These are phyloP conservation scores for Phymatocera aterrima DNA, from an alignment of 2,888 invertebrate genomes.

Conservation along the genomic window DNA sequence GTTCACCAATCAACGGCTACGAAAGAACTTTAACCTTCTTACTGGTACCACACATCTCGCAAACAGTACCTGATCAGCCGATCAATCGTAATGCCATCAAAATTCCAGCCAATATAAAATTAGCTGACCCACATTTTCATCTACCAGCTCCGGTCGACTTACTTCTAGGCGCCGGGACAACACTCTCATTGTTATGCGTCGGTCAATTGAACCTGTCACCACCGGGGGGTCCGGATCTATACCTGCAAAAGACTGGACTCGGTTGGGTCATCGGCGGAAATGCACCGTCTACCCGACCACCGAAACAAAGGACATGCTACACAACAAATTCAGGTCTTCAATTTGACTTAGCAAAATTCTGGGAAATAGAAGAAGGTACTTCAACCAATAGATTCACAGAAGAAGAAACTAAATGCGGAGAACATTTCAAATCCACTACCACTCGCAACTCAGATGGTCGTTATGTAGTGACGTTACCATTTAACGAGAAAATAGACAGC, in stretches of 20 bases:
- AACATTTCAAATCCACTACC: constrained; percentile 6
- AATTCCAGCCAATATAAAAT: constrained; percentile 46
- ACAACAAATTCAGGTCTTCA: background rate
- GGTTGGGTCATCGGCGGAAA: constrained; percentile 52
- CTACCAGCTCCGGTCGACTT: constrained; percentile 47
- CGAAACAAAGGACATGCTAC: background rate
- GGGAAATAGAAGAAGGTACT: constrained; percentile 47
- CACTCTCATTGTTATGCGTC: constrained; percentile 42
- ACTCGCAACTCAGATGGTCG: background rate
- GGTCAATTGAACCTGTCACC: constrained; percentile 48
- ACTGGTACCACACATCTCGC: background rate
- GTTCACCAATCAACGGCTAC: background rate
- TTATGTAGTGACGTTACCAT: background rate
- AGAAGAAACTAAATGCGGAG: constrained; percentile 42
- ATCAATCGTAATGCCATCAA: background rate
- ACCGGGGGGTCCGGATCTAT: background rate
- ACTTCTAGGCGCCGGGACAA: constrained; percentile 41
- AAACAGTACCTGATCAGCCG: background rate
- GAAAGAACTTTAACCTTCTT: background rate
- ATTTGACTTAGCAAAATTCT: constrained; percentile 39
- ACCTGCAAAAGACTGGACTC: constrained; percentile 48
- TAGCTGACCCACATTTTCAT: constrained; percentile 50
- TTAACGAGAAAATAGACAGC: background rate
- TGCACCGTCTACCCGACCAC: background rate
- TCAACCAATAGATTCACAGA: background rate